Evolutionary conservation across 2,888 invertebrate genomes (phyloP).

Genomic region (Merodon equestris): DNA sequence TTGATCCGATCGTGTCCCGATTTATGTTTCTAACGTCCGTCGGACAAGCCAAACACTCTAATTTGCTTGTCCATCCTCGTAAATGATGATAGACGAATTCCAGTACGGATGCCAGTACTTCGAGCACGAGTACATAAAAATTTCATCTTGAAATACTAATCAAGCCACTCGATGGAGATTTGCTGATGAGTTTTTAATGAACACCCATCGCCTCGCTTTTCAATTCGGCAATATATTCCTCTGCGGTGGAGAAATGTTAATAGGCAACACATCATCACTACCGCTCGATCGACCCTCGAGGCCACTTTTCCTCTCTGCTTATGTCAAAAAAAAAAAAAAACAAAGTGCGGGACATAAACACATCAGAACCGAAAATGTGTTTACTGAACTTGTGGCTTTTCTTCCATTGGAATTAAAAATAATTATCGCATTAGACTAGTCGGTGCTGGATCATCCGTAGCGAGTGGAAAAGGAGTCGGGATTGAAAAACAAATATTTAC

Average conservation of each 20-base stretch:
- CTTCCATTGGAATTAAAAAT: conserved; percentile 31
- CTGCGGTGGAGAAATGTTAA: conserved; percentile 54
- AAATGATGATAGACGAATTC: no score
- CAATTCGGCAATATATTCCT: conserved; percentile 24
- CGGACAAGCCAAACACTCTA: no score
- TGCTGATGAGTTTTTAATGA: conserved; percentile 62
- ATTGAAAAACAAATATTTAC: conserved; percentile 36
- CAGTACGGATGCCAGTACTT: no score
- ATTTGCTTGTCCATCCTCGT: no score
- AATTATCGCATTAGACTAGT: conserved; percentile 41
- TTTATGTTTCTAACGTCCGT: no score
- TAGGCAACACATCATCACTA: conserved; percentile 50
- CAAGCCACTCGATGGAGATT: conserved; percentile 45
- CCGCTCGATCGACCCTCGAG: conserved; percentile 37
- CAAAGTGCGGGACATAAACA: conserved; percentile 7
- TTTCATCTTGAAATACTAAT: conserved; percentile 48
- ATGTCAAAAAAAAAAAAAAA: neutral
- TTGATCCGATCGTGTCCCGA: no score
- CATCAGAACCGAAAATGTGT: conserved; percentile 41
- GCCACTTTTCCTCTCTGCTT: neutral
- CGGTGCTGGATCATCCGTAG: neutral
- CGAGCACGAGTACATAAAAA: conserved; percentile 37
- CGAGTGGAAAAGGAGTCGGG: neutral
- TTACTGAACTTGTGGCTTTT: conserved; percentile 37
- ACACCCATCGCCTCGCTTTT: conserved; percentile 31